These are phyloP conservation scores for Zeuzera pyrina DNA, from an alignment of 2,888 invertebrate species.

Conservation along the genomic window DNA sequence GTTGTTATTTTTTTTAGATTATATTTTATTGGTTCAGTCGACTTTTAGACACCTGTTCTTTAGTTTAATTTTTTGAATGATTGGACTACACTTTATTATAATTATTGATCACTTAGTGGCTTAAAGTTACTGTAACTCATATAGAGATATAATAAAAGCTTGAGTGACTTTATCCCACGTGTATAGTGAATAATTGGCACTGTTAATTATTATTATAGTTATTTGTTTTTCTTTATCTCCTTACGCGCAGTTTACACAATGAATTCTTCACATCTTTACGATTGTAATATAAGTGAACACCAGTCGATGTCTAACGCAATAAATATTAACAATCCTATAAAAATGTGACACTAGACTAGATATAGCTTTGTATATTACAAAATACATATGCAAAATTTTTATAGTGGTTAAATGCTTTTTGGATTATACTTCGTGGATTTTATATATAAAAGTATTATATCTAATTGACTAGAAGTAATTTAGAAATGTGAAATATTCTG, in stretches of 20 bases:
- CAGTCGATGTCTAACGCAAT: constrained; percentile 23
- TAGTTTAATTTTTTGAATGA: constrained; percentile 42
- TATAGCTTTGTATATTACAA: constrained; percentile 48
- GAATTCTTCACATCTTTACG: not conserved
- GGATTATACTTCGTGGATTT: constrained; percentile 25
- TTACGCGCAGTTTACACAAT: constrained; percentile 24
- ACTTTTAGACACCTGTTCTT: constrained; percentile 46
- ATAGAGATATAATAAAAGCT: too few species aligned
- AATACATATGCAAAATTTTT: constrained; percentile 28
- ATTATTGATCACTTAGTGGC: constrained; percentile 34
- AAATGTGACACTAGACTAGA: constrained; percentile 19
- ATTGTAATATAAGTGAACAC: too few species aligned
- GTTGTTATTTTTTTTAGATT: constrained; percentile 64
- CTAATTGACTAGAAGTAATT: constrained; percentile 31
- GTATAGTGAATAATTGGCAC: constrained; percentile 58
- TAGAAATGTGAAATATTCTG: constrained; percentile 29
- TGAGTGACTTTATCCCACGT: constrained; percentile 26
- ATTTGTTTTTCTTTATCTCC: constrained; percentile 50
- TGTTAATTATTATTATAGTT: constrained; percentile 64
- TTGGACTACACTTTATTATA: constrained; percentile 1
- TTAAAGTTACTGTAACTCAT: too few species aligned
- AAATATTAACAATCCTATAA: constrained; percentile 14
- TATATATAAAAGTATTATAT: constrained; percentile 20
- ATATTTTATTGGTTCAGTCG: constrained; percentile 56
- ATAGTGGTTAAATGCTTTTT: constrained; percentile 34